Percentiles rank a stretch among this genome's conserved stretches.
Evolutionary conservation across 2,797 vertebrate species (phyloP).

Genomic region (Tenualosa ilisha): DNA sequence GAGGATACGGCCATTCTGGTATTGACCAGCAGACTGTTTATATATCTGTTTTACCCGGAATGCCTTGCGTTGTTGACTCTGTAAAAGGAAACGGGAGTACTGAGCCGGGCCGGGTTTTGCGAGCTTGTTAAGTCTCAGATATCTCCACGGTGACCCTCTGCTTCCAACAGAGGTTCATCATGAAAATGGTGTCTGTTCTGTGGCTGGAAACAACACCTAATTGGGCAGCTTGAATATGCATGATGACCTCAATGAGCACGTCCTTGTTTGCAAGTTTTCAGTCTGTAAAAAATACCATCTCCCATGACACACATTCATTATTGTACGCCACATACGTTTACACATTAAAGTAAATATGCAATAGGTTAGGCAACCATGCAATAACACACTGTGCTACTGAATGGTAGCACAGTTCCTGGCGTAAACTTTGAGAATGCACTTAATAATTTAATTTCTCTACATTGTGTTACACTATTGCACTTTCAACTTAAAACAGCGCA

Average conservation of each 20-base stretch:
- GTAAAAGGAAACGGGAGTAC: not conserved
- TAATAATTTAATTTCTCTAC: too few relatives aligned
- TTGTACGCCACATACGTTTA: not conserved
- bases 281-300: not conserved
- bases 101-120: not conserved
- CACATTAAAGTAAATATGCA: too few relatives aligned
- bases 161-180: not conserved
- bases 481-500: too few relatives aligned
- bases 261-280: not conserved
- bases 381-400: not conserved
- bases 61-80: not conserved
- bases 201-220: constrained; percentile 9
- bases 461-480: too few relatives aligned
- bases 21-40: not conserved
- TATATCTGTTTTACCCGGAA: not conserved
- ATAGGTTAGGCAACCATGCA: not conserved
- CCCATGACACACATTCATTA: not conserved
- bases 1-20: not conserved
- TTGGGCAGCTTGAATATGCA: not conserved
- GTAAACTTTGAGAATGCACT: too few relatives aligned
- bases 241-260: not conserved
- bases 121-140: constrained; percentile 10
- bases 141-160: not conserved
- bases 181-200: not conserved
- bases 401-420: too few relatives aligned